Base-by-base conservation (phyloP, 2,888 invertebrate genomes). In the Drosophila putrida region DNA sequence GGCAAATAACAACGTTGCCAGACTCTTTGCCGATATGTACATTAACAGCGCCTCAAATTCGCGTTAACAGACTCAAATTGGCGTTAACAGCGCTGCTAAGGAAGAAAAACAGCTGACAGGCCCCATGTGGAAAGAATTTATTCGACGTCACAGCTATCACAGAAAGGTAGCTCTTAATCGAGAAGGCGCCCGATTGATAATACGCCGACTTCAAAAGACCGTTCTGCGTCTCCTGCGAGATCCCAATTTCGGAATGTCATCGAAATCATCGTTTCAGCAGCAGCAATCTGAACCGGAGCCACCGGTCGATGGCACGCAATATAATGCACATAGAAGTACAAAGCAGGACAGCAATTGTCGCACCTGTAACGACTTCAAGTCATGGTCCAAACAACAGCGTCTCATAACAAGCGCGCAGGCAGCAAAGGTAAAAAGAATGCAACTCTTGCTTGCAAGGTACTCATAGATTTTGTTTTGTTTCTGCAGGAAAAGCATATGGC, bases 331-430 rank as follows among this genome's bases (percentile, higher is more conserved):
- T 8, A 57, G 63, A 41, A 60, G 11, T 28, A 10, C 49, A 6
- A 69, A 82, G 55, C 95, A 95, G 28, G 91, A 91, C 50, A 86
- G 74, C 64, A 92, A 92, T 75, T 96, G 96, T 80, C 94, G 95
- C 80, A 94, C 95, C 0, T 96, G 96, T 88, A 94, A 94, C 9
- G 96, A 96, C 90, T 96, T 96, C 80, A 95, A 95, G 89, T 93
- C 94, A 6, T 96, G 96, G 96, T 94, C 95, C 0, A 95, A 95
- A 83, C 93, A 93, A 72, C 95, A 95, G 83, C 94, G 93, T 60
- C 91, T 93, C 75, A 89, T 93, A 15, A 92, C 90, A 27, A 78
- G 84, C 61, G 87, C 73, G 1, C 82, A 88, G 50, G 78, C 80
- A 53, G 83, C 82, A 28, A 82, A 78, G 64, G 78, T 75, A 53